A percentile compares a stretch with the other conserved stretches of the same genome.
Evolutionary conservation across 2,888 invertebrate species (phyloP).

Genomic region (Andrena trimmerana): DNA sequence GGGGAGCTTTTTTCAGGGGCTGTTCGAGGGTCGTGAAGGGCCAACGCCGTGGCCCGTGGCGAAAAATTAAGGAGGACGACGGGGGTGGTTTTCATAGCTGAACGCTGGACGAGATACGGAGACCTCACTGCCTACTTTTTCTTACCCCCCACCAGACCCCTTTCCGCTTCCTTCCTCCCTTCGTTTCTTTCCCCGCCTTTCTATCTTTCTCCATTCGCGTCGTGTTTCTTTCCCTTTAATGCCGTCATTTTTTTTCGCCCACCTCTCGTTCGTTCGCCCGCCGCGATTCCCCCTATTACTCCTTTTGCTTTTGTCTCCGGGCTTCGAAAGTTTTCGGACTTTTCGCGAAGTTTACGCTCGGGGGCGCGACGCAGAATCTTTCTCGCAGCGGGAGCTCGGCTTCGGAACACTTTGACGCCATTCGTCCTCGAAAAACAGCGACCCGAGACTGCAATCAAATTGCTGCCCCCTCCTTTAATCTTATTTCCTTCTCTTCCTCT

Average conservation of each 20-base stretch:
- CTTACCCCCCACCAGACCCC: background rate
- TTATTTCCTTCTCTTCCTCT: conserved; percentile 7
- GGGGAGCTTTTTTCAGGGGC: background rate
- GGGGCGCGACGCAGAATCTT: conserved; percentile 32
- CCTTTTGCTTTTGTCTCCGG: background rate
- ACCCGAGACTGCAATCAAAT: conserved; percentile 16
- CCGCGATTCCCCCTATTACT: background rate
- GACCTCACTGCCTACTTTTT: background rate
- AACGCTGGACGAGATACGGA: conserved; percentile 2
- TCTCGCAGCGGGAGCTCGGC: background rate
- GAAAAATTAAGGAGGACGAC: conserved; percentile 46
- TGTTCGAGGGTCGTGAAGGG: conserved; percentile 34
- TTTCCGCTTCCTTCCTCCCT: background rate
- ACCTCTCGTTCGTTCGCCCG: background rate
- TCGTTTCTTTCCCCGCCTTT: background rate
- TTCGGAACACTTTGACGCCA: background rate
- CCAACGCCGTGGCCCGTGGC: conserved; percentile 22
- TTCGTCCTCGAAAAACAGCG: conserved; percentile 15
- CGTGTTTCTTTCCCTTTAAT: conserved; percentile 8
- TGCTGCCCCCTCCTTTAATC: conserved; percentile 7
- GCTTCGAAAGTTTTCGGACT: conserved; percentile 28
- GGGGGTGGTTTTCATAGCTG: conserved; percentile 21
- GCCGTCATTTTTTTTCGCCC: background rate
- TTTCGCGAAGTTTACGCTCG: background rate
- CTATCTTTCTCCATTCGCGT: no score